Evolutionary conservation across 2,888 invertebrate species (phyloP).

Genomic region (Rhamnusium bicolor): DNA sequence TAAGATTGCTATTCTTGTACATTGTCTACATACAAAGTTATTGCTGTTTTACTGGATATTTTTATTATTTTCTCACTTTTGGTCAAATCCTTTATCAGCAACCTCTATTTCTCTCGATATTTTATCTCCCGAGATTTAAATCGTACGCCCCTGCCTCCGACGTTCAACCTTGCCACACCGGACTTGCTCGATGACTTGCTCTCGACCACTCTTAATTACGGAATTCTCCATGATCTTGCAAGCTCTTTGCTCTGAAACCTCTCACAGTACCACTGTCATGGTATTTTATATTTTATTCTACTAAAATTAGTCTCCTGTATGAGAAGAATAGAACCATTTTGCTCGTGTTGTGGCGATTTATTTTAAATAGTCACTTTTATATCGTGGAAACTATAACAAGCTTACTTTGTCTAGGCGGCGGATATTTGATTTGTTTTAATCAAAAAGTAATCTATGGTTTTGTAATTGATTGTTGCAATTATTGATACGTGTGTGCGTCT

Average conservation of each 20-base stretch:
- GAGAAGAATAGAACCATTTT: neutral
- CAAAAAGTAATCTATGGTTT: too few species aligned
- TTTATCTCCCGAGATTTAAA: too few species aligned
- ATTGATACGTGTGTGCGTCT: too few species aligned
- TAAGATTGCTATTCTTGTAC: too few species aligned
- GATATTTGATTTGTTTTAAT: too few species aligned
- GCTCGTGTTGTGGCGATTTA: neutral
- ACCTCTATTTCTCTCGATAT: too few species aligned
- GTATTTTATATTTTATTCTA: conserved; percentile 46
- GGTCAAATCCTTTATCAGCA: too few species aligned
- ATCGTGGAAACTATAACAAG: neutral
- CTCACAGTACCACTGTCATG: conserved; percentile 44
- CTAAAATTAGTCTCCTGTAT: conserved; percentile 35
- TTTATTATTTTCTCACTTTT: too few species aligned
- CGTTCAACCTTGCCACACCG: conserved; percentile 42
- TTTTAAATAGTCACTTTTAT: neutral
- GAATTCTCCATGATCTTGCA: conserved; percentile 55
- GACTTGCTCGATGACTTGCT: conserved; percentile 46
- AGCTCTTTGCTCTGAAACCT: conserved; percentile 34
- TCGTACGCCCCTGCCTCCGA: conserved; percentile 29
- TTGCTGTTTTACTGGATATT: too few species aligned
- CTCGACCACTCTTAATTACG: conserved; percentile 47
- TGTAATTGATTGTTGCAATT: too few species aligned
- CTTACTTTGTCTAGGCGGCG: neutral
- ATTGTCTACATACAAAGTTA: too few species aligned